These are phyloP conservation scores for Grammomys surdaster DNA, from an alignment of 2,113 vertebrate genomes.

Conservation along the genomic window DNA sequence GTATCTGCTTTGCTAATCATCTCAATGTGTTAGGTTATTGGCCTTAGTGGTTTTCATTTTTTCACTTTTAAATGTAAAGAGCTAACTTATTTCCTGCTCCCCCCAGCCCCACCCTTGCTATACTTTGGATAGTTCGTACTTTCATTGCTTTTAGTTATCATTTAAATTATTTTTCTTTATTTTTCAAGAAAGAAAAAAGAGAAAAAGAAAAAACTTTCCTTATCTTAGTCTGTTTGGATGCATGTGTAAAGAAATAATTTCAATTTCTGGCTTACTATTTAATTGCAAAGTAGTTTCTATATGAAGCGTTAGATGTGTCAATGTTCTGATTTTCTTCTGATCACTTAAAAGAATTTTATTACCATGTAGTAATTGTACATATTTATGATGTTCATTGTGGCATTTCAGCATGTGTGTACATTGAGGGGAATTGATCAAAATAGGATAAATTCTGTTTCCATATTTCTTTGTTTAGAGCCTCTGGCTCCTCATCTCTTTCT, in stretches of 20 bases:
- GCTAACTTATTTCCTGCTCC: neutral
- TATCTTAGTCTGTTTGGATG: neutral
- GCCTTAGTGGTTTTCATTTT: slow-evolving; percentile 36
- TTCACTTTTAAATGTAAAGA: slow-evolving; percentile 28
- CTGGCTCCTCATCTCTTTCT: neutral
- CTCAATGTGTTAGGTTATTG: neutral
- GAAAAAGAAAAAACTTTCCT: neutral
- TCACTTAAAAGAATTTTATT: neutral
- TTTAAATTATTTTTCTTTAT: slow-evolving; percentile 40
- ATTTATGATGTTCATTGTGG: neutral
- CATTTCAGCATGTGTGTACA: neutral
- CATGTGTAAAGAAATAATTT: slow-evolving; percentile 13
- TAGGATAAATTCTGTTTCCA: neutral
- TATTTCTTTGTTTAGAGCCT: neutral
- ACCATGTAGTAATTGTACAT: neutral
- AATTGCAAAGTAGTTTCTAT: slow-evolving; percentile 15
- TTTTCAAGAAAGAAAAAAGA: neutral
- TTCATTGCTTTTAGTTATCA: slow-evolving; percentile 39
- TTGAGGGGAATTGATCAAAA: neutral
- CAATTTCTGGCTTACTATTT: slow-evolving; percentile 41
- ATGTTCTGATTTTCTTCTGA: slow-evolving; percentile 6
- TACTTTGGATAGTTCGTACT: neutral
- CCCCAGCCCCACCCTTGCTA: neutral
- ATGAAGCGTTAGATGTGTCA: neutral
- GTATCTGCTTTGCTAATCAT: neutral